phyloP scores from a whole-genome alignment of 2,888 invertebrate species.

The Gortyna flavago region DNA sequence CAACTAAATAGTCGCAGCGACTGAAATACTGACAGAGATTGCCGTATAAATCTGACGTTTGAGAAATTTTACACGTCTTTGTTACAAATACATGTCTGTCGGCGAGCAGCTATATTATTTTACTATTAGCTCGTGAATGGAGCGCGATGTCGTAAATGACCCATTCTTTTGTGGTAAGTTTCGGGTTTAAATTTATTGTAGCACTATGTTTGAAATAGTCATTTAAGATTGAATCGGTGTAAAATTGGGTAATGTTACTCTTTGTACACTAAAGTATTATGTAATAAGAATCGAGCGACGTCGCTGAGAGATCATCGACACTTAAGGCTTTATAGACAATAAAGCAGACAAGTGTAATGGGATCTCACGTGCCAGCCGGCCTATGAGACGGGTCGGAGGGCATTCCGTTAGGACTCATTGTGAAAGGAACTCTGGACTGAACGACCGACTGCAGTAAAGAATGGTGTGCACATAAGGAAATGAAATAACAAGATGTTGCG shows the following conservation, averaged over 20 bases:
- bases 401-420: conserved; percentile 72
- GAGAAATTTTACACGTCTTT: conserved; percentile 88
- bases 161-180: conserved; percentile 79
- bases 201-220: conserved; percentile 73
- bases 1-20: conserved; percentile 73
- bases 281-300: conserved; percentile 71
- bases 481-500: conserved; percentile 39
- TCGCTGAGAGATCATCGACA: conserved; percentile 78
- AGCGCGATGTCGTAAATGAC: conserved; percentile 83
- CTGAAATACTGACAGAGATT: conserved; percentile 82
- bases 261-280: conserved; percentile 69
- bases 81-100: conserved; percentile 84
- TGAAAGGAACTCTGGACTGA: conserved; percentile 55
- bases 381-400: conserved; percentile 78
- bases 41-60: conserved; percentile 85
- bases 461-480: conserved; percentile 61
- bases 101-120: conserved; percentile 81
- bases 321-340: conserved; percentile 86
- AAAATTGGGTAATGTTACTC: conserved; percentile 71
- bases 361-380: conserved; percentile 77
- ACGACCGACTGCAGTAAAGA: conserved; percentile 61
- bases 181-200: conserved; percentile 80
- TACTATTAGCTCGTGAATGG: conserved; percentile 81
- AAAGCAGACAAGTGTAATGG: conserved; percentile 85
- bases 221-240: conserved; percentile 71